Conservation (phyloP, 2,888 invertebrate species). For the Cheiracanthium punctorium region DNA sequence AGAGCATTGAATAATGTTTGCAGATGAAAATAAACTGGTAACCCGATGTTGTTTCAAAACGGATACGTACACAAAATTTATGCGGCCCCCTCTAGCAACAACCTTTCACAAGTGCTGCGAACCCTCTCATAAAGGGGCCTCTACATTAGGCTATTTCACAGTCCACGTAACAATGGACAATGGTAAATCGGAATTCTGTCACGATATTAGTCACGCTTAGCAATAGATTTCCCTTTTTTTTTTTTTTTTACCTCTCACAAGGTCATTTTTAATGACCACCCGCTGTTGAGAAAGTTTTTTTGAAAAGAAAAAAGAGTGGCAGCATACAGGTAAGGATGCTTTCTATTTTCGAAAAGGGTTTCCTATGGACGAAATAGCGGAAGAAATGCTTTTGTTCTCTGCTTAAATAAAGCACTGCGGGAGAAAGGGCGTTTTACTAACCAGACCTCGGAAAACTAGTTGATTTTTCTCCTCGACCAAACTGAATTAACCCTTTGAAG, state of each 20-base stretch:
- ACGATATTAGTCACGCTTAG: constrained; percentile 64
- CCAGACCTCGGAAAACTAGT: too few relatives aligned
- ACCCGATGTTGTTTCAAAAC: too few relatives aligned
- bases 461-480: too few relatives aligned
- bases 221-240: constrained; percentile 21
- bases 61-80: too few relatives aligned
- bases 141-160: not conserved
- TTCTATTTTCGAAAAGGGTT: not conserved
- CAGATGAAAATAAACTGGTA: too few relatives aligned
- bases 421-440: not conserved
- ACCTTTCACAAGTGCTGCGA: too few relatives aligned
- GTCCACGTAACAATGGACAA: constrained; percentile 59
- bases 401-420: not conserved
- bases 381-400: not conserved
- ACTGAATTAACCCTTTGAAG: too few relatives aligned
- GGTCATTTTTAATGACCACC: constrained; percentile 38
- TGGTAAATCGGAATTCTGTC: constrained; percentile 57
- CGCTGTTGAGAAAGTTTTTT: not conserved
- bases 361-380: not conserved
- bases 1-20: too few relatives aligned
- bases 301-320: not conserved
- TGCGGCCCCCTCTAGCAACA: too few relatives aligned
- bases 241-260: too few relatives aligned
- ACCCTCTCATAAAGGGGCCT: not conserved
- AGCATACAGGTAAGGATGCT: not conserved